Evolutionary conservation across 1,140 invertebrate species (phyloP).

Genomic region (Zaprionus kolodkinae): DNA sequence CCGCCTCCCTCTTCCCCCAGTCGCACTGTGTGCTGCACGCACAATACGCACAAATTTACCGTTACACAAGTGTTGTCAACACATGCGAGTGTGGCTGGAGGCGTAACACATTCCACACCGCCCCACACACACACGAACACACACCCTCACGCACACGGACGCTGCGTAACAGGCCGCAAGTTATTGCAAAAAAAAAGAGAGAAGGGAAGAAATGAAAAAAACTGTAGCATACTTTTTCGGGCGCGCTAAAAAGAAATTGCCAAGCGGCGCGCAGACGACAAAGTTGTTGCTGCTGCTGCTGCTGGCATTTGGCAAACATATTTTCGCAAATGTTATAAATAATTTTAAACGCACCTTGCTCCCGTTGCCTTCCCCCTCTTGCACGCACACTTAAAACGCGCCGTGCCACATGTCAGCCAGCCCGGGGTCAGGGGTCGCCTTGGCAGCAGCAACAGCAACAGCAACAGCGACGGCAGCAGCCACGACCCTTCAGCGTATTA

Average conservation of each 20-base stretch:
- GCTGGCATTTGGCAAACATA: slow-evolving; percentile 71
- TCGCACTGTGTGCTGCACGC: slow-evolving; percentile 36
- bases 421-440: slow-evolving; percentile 38
- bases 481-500: slow-evolving; percentile 78
- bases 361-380: neutral
- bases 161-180: slow-evolving; percentile 76
- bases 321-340: slow-evolving; percentile 82
- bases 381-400: neutral
- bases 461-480: slow-evolving; percentile 21
- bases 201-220: slow-evolving; percentile 24
- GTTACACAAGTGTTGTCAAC: slow-evolving; percentile 82
- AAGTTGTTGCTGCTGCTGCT: slow-evolving; percentile 8
- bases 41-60: slow-evolving; percentile 80
- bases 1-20: neutral
- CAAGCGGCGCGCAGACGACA: slow-evolving; percentile 37
- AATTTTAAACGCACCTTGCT: slow-evolving; percentile 82
- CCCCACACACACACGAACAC: slow-evolving; percentile 25
- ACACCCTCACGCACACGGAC: slow-evolving; percentile 32
- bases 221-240: slow-evolving; percentile 44
- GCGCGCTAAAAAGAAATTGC: slow-evolving; percentile 53
- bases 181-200: slow-evolving; percentile 62
- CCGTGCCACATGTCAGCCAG: slow-evolving; percentile 24
- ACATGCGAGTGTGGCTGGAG: slow-evolving; percentile 62
- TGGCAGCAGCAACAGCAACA: slow-evolving; percentile 13
- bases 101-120: slow-evolving; percentile 46